A percentile compares a stretch with the other conserved stretches of the same genome.
These are phyloP conservation scores for Andrena bicolor DNA, from an alignment of 2,888 invertebrate species.

Conservation along the genomic window DNA sequence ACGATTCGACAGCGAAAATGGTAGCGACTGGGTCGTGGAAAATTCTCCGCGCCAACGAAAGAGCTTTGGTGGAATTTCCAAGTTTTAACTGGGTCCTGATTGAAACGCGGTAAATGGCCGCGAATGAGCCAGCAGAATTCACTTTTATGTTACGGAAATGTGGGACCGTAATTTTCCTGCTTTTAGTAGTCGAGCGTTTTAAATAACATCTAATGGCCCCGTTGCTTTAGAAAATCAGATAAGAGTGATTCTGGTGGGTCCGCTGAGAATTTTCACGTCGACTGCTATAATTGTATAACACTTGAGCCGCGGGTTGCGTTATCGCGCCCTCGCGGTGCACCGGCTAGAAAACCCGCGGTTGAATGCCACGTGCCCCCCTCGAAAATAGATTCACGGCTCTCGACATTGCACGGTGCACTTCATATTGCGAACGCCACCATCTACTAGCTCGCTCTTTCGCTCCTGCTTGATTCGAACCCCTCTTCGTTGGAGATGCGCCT, in stretches of 20 bases:
- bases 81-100: too few species aligned
- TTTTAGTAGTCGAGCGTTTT: too few species aligned
- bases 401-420: conserved; percentile 61
- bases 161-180: too few species aligned
- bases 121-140: neutral
- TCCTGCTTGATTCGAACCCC: conserved; percentile 3
- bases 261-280: neutral
- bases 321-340: conserved; percentile 31
- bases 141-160: too few species aligned
- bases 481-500: conserved; percentile 20
- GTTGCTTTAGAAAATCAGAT: neutral
- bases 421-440: conserved; percentile 33
- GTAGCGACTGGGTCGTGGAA: conserved; percentile 2
- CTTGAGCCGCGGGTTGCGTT: conserved; percentile 45
- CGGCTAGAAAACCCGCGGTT: conserved; percentile 9
- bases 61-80: neutral
- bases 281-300: conserved; percentile 22
- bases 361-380: conserved; percentile 48
- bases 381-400: conserved; percentile 65
- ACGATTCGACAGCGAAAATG: neutral
- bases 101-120: neutral
- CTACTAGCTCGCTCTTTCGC: conserved; percentile 11
- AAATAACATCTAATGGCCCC: too few species aligned
- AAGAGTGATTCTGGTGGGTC: neutral
- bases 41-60: neutral